Base-by-base conservation (phyloP, 2,113 vertebrate species). In the Dasyurus viverrinus region DNA sequence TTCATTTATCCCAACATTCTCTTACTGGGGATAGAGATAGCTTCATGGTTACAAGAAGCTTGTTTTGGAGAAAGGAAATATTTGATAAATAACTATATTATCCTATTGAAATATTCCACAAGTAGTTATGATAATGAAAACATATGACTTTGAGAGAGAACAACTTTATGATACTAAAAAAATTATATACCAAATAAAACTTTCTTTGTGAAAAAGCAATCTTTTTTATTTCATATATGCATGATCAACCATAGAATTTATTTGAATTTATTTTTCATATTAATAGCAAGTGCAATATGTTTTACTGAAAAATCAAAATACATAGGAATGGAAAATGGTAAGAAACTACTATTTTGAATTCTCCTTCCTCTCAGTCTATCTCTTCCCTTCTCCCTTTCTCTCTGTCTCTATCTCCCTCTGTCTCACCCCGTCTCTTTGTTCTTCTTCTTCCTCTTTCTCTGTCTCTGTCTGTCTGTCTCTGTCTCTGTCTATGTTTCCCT, bases 1-100 rank as follows among this genome's bases (percentile, higher is more conserved):
- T 89, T 55, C 90, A 91, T 54, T 16, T 92, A 23, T 94, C 27
- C n/a, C 90, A 84, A 92, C 22, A 42, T 95, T 76, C 16, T 11
- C 42, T n/a, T n/a, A n/a, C 5, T 9, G 19, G 16, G 16, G 36
- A 76, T 42, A 76, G 68, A n/a, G 36, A n/a, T 76, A 76, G 16
- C 16, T n/a, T n/a, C 68, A 76, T 5, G 68, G 36, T 36, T n/a
- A 76, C 36, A 68, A 68, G 60, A 68, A 68, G n/a, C 30, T 68
- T 68, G 60, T 68, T 10, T 68, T n/a, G 14, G 30, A 68, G 60
- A 68, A 14, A 68, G 60, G 12, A n/a, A 36, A n/a, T 36, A 16
- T 68, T 68, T 36, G 30, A 68, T 4, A 68, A 68, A 68, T n/a
- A 60, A 16, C 30, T 68, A 36, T 68, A n/a, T 68, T 36, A 68